Evolutionary conservation across 2,113 vertebrate species (phyloP), one percentile per base, ranked within the genome.

Genomic region (Oreochromis spilurus): DNA sequence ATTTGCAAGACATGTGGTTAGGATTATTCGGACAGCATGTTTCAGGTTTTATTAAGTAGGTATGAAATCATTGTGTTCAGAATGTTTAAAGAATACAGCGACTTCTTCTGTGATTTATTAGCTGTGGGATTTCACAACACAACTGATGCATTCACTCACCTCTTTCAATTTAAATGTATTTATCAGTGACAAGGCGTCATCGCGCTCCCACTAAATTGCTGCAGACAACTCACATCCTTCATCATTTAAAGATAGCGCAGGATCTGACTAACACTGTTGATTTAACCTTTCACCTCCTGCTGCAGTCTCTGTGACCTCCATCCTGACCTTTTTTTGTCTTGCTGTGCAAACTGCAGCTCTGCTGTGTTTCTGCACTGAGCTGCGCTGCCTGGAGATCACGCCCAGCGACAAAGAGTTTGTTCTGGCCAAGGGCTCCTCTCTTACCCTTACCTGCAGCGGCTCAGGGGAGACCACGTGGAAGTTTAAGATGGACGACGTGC

Each of bases 361-460:
- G 36, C 85, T 96, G 82, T 93, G 81, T 89, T 83, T 96, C 79
- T 93, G 91, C 82, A 19, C 79, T 0, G 86, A 91, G 21, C 17
- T 67, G 79, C 79, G 54, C 3, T 40, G 92, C 80, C 95, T 98
- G 91, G 93, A 96, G 89, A 95, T 98, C 7, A 93, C 54, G 5
- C 97, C 98, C 5, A 36, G 75, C 1, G 95, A 93, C 9, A 43
- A 92, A 4, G 96, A 97, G 88, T 82, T 97, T 2, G 19, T 97
- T 88, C 96, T 99, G 31, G 45, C 85, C 7, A 11, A 95, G 50
- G 97, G 96, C 82, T 97, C 97, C 78, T 96, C 94, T 79, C 92
- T 97, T 54, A 95, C 87, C 34, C 93, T 98, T 45, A 95, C 92
- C 79, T 99, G 99, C 94, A 97, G 93, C 0, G 96, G 97, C 38